Base-by-base conservation (phyloP, 2,797 vertebrate genomes). In the Mus minutoides region DNA sequence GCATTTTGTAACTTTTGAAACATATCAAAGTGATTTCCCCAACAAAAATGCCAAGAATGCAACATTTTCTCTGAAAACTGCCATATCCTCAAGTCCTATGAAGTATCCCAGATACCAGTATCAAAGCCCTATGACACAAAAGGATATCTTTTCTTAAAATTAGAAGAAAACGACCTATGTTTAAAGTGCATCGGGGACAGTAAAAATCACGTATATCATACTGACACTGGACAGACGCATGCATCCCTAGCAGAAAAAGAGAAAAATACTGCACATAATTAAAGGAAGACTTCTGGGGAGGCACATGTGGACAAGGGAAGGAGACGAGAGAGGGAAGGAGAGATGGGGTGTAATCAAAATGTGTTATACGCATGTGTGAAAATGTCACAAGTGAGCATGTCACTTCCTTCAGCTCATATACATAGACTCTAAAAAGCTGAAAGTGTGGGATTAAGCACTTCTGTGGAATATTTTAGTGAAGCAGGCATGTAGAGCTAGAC, bases 81-180 rank as follows among this genome's bases (percentile, higher is more conserved):
- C 21, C 16, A 80, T 91, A 82, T 69, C 26, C 14, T 94, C 9
- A 71, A 95, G 11, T 79, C n/a, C 90, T 58, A 11, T 84, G 34
- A 95, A 56, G 14, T 62, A 90, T 11, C 0, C 46, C 12, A 85
- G 80, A 94, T 4, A 92, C 6, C 64, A 93, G 58, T 92, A 91
- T 76, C 16, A 96, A 96, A 97, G 85, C 6, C 37, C 64, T 90
- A 71, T 90, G 37, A 96, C 94, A 76, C 62, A 90, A 95, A 92
- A 94, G 24, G 17, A 86, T 69, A 46, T 29, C 26, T 94, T 89
- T 95, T 34, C 34, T 56, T 86, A 85, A 95, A 98, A 92, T 2
- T 88, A 76, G 21, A 87, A 26, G 24, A 37, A 11, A 89, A 84
- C 87, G 11, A 64, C 8, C 19, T 19, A 76, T 95, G 46, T 13